A percentile compares a stretch with the other conserved stretches of the same genome.
phyloP scores from a whole-genome alignment of 92 coral and sea anemone genomes.

The Heteractis magnifica region DNA sequence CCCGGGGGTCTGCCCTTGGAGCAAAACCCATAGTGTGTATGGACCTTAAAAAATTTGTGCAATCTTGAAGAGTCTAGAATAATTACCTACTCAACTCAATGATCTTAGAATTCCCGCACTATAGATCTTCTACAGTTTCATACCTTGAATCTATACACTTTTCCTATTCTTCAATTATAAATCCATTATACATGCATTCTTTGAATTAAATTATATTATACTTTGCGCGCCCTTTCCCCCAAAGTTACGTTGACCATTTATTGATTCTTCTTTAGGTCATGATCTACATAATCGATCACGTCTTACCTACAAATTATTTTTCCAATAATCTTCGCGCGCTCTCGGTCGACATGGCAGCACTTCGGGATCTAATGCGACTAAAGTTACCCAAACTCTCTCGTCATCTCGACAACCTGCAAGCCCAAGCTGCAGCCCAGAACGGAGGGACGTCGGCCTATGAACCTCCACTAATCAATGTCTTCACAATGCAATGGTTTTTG shows the following conservation, averaged over 20 bases:
- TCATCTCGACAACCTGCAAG: conserved; percentile 84
- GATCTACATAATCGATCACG: conserved; percentile 93
- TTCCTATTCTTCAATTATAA: too few relatives aligned
- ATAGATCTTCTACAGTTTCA: too few relatives aligned
- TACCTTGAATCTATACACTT: too few relatives aligned
- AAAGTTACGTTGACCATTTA: neutral
- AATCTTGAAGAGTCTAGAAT: too few relatives aligned
- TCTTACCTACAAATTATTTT: conserved; percentile 93
- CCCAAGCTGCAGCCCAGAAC: conserved; percentile 79
- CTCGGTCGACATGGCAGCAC: conserved; percentile 98
- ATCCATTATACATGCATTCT: too few relatives aligned
- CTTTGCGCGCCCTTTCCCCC: neutral
- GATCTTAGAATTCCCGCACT: too few relatives aligned
- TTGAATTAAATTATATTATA: neutral
- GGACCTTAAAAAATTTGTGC: too few relatives aligned
- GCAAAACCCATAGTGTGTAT: too few relatives aligned
- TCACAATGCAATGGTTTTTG: conserved; percentile 99
- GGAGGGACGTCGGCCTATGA: conserved; percentile 79
- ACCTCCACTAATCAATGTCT: conserved; percentile 97
- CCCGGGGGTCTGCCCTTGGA: too few relatives aligned
- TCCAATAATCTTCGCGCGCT: conserved; percentile 96
- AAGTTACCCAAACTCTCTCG: conserved; percentile 85
- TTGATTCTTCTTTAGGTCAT: conserved; percentile 64
- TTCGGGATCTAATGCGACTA: conserved; percentile 89
- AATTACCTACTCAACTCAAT: too few relatives aligned